Evolutionary conservation across 1,140 invertebrate species (phyloP).

Genomic region (Mycetomoellerius zeteki): DNA sequence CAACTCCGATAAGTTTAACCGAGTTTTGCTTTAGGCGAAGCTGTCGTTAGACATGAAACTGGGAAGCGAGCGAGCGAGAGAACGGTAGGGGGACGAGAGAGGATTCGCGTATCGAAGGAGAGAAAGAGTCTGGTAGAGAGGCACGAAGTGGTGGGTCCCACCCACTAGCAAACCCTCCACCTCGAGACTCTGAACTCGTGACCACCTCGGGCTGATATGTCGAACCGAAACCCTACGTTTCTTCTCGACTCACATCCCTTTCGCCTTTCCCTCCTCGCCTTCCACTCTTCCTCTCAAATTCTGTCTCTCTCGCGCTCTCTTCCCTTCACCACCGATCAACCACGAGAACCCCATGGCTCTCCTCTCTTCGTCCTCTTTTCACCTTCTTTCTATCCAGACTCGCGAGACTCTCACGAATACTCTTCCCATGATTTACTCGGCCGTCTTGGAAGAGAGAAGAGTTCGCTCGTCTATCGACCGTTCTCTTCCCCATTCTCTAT

Average conservation of each 20-base stretch:
- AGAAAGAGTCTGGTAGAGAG: slow-evolving; percentile 71
- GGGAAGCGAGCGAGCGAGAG: slow-evolving; percentile 12
- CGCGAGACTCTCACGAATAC: slow-evolving; percentile 83
- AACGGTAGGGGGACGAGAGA: slow-evolving; percentile 30
- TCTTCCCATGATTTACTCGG: slow-evolving; percentile 85
- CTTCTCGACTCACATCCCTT: slow-evolving; percentile 75
- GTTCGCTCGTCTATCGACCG: slow-evolving; percentile 67
- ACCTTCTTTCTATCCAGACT: slow-evolving; percentile 59
- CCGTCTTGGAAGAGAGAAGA: slow-evolving; percentile 71
- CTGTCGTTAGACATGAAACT: slow-evolving; percentile 64
- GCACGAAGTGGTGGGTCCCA: slow-evolving; percentile 84
- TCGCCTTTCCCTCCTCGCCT: slow-evolving; percentile 58
- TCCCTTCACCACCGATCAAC: slow-evolving; percentile 66
- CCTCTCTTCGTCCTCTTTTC: slow-evolving; percentile 52
- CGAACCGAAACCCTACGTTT: slow-evolving; percentile 84
- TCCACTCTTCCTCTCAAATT: slow-evolving; percentile 47
- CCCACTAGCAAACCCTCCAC: slow-evolving; percentile 82
- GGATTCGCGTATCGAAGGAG: slow-evolving; percentile 62
- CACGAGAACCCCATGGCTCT: slow-evolving; percentile 64
- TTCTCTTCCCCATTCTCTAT: slow-evolving; percentile 49
- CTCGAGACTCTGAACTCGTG: slow-evolving; percentile 82
- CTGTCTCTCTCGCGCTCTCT: slow-evolving; percentile 55
- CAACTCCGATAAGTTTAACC: slow-evolving; percentile 20
- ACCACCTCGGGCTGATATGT: slow-evolving; percentile 87
- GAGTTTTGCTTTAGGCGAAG: slow-evolving; percentile 53